These are phyloP conservation scores for Cantharis rufa DNA, from an alignment of 2,888 invertebrate genomes.

Conservation along the genomic window DNA sequence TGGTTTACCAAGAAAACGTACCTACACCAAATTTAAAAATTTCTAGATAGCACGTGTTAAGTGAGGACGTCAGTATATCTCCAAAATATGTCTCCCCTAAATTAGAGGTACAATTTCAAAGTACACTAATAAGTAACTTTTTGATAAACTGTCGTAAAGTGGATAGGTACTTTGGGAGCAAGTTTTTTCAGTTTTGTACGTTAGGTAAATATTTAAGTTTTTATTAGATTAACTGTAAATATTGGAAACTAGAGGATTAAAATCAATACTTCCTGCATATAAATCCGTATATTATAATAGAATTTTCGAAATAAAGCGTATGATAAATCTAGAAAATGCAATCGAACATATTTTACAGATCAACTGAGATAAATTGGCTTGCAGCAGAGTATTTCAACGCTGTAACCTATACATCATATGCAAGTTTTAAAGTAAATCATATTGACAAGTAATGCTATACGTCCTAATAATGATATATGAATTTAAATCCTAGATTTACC, in stretches of 20 bases:
- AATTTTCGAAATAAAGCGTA: background rate
- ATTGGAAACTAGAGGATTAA: background rate
- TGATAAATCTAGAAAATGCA: conserved; percentile 14
- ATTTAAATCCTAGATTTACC: conserved; percentile 9
- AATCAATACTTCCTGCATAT: background rate
- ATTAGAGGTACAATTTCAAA: no score
- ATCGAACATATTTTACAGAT: conserved; percentile 24
- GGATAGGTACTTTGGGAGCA: background rate
- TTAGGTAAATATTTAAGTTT: background rate
- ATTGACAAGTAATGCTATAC: conserved; percentile 34
- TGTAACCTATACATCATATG: conserved; percentile 24
- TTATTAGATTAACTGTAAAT: background rate
- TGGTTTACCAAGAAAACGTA: no score
- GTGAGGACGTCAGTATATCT: no score
- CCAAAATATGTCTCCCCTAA: no score
- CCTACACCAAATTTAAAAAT: no score
- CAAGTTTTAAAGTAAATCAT: conserved; percentile 38
- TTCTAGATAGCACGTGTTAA: no score
- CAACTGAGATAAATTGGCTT: conserved; percentile 23
- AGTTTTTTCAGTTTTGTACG: background rate
- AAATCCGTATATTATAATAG: background rate
- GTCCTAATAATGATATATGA: conserved; percentile 34
- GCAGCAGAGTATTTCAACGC: conserved; percentile 12
- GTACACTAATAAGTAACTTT: no score
- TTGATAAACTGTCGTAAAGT: background rate